phyloP scores from a whole-genome alignment of 2,888 invertebrate genomes.

The Drosophila affinis region DNA sequence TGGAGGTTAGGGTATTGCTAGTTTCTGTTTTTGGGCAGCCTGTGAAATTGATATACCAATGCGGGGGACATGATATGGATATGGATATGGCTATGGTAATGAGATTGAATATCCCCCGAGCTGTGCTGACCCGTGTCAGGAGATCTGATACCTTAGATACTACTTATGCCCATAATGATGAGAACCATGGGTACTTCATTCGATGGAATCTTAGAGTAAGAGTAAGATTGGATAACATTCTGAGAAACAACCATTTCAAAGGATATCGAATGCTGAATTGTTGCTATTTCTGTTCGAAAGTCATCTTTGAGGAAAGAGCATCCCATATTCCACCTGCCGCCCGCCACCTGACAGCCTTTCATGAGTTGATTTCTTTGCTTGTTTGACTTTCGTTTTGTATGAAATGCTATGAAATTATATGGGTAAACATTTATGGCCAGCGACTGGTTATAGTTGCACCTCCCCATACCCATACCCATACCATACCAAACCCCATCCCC shows the following conservation, averaged over 20 bases:
- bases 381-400: slow-evolving; percentile 75
- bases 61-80: background rate
- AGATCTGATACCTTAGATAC: slow-evolving; percentile 2
- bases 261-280: too few species aligned
- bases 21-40: slow-evolving; percentile 27
- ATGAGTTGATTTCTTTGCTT: slow-evolving; percentile 30
- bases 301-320: slow-evolving; percentile 15
- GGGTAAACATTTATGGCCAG: slow-evolving; percentile 79
- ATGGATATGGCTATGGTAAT: slow-evolving; percentile 31
- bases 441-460: slow-evolving; percentile 53
- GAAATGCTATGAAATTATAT: slow-evolving; percentile 74
- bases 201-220: background rate
- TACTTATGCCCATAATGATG: slow-evolving; percentile 1
- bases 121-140: slow-evolving; percentile 30
- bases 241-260: too few species aligned
- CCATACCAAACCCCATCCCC: background rate
- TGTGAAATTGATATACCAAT: slow-evolving; percentile 9
- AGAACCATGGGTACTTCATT: background rate
- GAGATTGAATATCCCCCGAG: slow-evolving; percentile 15
- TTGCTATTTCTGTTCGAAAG: too few species aligned
- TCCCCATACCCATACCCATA: slow-evolving; percentile 14
- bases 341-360: background rate
- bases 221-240: too few species aligned
- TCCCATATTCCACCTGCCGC: slow-evolving; percentile 1
- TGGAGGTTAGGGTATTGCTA: slow-evolving; percentile 24